Base-by-base conservation (phyloP, 2,797 vertebrate species). In the Muraenolepis orangiensis region DNA sequence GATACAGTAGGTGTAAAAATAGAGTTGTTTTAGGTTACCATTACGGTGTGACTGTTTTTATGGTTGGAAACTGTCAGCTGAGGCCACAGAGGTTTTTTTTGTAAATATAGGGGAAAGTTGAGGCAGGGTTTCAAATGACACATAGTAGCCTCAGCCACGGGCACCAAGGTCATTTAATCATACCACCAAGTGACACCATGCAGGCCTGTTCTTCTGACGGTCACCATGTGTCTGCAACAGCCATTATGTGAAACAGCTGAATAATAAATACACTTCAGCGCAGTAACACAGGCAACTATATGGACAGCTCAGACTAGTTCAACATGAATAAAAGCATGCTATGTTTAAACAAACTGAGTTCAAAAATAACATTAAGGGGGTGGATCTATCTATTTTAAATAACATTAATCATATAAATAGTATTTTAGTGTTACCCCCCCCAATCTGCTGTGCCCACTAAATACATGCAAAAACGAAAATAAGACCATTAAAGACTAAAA, bases 21-120 rank as follows among this genome's bases (percentile, higher is more conserved):
- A 46, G 18, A 46, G 16, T 46, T 46, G 3, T 57, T 23, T 1
- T n/a, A 57, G 6, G 4, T 57, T 6, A 64, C 51, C 40, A 57
- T 26, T 64, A 1, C 23, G 51, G 23, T 26, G 23, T 51, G 42
- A 20, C 18, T 51, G 42, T 20, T 13, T 12, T 57, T 64, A 3
- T 64, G 11, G n/a, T 23, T 10, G 23, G n/a, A 12, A 26, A 23
- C 57, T n/a, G 26, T 0, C 0, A 1, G 10, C 70, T 32, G 12
- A 69, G 72, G 10, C 23, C 8, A 57, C 23, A 2, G 2, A 77
- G 79, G 80, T 80, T 80, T 74, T 18, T 72, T 72, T 29, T 80
- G 86, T 80, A 85, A 89, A 87, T 87, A 81, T 23, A 70, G 84
- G 71, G 34, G 26, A 91, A 88, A 82, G 87, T 82, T 90, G 29